Conservation (phyloP, 2,113 vertebrate species). For the Erpornis zantholeuca region DNA sequence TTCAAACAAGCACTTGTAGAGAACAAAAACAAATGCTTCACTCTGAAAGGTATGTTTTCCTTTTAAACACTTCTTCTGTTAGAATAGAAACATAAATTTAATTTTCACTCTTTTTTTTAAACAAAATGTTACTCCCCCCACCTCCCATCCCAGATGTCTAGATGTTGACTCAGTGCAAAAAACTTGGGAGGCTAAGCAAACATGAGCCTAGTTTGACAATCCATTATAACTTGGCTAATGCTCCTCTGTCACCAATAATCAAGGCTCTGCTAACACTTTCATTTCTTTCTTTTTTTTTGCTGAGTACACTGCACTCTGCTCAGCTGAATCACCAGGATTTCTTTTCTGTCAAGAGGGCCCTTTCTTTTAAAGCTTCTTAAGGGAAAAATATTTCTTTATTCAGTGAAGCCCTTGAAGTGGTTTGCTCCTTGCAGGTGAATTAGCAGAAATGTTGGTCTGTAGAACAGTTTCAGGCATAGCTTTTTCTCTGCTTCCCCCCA, state of each 20-base stretch:
- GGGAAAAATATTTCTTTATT: background rate
- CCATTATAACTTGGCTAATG: conserved; percentile 54
- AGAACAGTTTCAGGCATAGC: background rate
- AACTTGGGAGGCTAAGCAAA: conserved; percentile 54
- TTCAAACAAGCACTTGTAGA: conserved; percentile 37
- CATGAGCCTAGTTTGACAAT: conserved; percentile 33
- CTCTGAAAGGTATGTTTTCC: conserved; percentile 52
- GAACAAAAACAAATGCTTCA: conserved; percentile 53
- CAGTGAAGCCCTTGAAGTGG: background rate
- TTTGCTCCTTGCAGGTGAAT: conserved; percentile 2
- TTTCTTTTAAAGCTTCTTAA: background rate
- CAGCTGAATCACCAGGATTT: background rate
- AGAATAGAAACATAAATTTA: conserved; percentile 39
- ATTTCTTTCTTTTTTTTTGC: background rate
- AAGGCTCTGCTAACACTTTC: conserved; percentile 39
- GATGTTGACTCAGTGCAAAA: conserved; percentile 25
- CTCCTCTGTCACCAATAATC: conserved; percentile 42
- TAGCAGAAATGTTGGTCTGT: background rate
- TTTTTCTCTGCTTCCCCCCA: background rate
- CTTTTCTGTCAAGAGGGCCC: background rate
- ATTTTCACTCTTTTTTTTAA: conserved; percentile 20
- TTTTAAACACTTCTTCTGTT: conserved; percentile 46
- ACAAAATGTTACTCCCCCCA: background rate
- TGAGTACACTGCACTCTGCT: background rate
- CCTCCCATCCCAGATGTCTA: background rate